Conservation (phyloP, 2,797 vertebrate species). For the Rhodeus uyekii region DNA sequence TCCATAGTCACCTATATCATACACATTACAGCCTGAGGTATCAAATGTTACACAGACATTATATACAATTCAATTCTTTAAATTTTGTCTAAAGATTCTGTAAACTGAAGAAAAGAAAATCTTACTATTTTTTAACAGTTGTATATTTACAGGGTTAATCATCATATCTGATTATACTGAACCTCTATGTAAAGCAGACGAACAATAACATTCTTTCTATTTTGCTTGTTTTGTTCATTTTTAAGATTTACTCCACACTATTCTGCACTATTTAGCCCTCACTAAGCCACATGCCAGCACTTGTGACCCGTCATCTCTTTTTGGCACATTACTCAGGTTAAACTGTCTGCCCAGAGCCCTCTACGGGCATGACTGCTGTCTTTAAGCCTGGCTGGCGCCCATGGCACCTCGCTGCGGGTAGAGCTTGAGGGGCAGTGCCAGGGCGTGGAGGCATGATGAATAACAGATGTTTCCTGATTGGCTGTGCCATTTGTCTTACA, state of each 20-base stretch:
- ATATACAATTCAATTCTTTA: too few species aligned
- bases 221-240: neutral
- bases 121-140: neutral
- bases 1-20: too few species aligned
- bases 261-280: neutral
- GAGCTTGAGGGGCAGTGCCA: conserved; percentile 56
- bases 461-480: conserved; percentile 77
- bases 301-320: neutral
- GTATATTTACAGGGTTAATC: neutral
- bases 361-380: neutral
- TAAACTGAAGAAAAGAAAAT: too few species aligned
- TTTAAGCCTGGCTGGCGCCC: conserved; percentile 41
- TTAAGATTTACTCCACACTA: neutral
- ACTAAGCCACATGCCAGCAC: neutral
- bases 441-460: conserved; percentile 65
- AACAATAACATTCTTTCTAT: neutral
- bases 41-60: too few species aligned
- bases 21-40: too few species aligned
- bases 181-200: neutral
- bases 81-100: too few species aligned
- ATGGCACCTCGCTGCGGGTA: conserved; percentile 35
- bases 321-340: conserved; percentile 30
- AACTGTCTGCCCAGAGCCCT: conserved; percentile 27
- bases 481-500: conserved; percentile 75
- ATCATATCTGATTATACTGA: neutral